Base-by-base conservation (phyloP, 2,797 vertebrate species). In the Cossypha polioptera region DNA sequence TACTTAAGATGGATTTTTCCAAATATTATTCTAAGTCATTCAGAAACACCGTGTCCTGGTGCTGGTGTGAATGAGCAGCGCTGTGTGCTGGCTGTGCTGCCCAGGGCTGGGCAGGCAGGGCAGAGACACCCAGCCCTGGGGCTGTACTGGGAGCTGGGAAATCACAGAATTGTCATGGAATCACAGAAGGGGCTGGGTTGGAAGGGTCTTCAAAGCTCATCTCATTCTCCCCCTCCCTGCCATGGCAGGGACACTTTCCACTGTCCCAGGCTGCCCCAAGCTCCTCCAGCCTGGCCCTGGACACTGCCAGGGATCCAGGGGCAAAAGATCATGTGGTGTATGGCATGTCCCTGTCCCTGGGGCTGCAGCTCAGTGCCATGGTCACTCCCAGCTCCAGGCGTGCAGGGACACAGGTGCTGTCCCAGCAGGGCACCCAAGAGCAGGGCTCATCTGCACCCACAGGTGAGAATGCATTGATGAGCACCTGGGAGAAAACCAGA, bases 21-120 rank as follows among this genome's bases (percentile, higher is more conserved):
- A 94, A 94, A 95, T 96, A 93, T 94, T 94, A 93, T 93, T 92
- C 86, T 95, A 94, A 95, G 94, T 50, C 91, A 91, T 90, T 97
- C 55, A 94, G 90, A 95, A 92, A 84, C 90, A 77, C 71, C 3
- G 61, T 85, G 91, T 91, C 31, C 88, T 43, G 79, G 68, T 83
- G 88, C 72, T 88, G 88, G 43, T 85, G 92, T 95, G 89, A 96
- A 93, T 95, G 92, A 94, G 24, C 63, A 22, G 50, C 5, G 28
- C 29, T 13, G 40, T 47, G 33, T 57, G 68, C 75, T 25, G 15
- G 42, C 15, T 18, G 33, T 4, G 16, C 12, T 86, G 72, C 63
- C 40, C 10, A 2, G 42, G 61, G 61, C 35, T 35, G 54, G 1
- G 38, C 10, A 51, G 50, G 62, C 38, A 54, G 19, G 61, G 54